These are phyloP conservation scores for Synergus japonicus DNA, from an alignment of 2,888 invertebrate species.

Conservation along the genomic window DNA sequence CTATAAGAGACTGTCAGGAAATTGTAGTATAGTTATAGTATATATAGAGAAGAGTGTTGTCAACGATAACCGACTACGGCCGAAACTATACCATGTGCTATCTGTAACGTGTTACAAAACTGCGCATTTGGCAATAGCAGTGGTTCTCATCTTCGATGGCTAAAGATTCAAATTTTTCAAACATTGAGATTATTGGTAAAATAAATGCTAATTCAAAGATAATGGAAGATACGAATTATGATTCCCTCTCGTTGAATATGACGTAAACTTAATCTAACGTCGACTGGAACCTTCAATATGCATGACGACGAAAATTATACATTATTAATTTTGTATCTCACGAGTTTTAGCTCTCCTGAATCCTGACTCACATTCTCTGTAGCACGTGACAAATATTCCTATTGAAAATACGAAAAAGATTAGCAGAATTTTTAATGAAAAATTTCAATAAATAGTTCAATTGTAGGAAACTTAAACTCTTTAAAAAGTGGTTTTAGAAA, in stretches of 20 bases:
- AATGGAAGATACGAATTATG: not conserved
- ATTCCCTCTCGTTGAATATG: not conserved
- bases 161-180: not conserved
- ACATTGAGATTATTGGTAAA: not conserved
- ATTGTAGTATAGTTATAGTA: not conserved
- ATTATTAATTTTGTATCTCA: slow-evolving; percentile 1
- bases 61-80: not conserved
- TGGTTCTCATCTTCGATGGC: not conserved
- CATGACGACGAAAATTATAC: not conserved
- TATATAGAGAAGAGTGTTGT: not conserved
- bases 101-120: not conserved
- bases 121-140: not conserved
- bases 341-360: not conserved
- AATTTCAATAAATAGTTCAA: too few species aligned
- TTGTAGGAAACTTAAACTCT: too few species aligned
- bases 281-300: not conserved
- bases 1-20: not conserved
- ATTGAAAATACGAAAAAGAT: not conserved
- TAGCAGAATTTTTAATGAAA: not conserved
- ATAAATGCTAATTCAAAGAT: not conserved
- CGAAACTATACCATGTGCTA: not conserved
- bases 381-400: not conserved
- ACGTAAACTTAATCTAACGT: not conserved
- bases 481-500: too few species aligned
- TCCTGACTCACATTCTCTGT: not conserved